Conservation (phyloP, 2,888 invertebrate genomes). For the Epinotia demarniana region DNA sequence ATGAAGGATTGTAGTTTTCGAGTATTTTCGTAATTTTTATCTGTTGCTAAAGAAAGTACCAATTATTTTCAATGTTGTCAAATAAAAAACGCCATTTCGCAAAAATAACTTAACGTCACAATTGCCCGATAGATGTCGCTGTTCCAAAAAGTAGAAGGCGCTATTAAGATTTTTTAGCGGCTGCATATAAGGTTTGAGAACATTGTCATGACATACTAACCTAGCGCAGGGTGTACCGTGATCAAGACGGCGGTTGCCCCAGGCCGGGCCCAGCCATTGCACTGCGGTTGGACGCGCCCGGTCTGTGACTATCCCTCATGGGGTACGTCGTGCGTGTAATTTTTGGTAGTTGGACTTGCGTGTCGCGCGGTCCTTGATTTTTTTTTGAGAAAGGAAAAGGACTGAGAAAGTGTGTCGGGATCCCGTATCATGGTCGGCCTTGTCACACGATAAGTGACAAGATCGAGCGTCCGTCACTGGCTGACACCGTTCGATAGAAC, state of each 20-base stretch:
- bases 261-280: conserved; percentile 88
- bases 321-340: conserved; percentile 86
- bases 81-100: no score
- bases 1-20: no score
- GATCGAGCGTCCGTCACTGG: no score
- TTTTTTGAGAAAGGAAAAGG: no score
- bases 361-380: conserved; percentile 83
- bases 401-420: no score
- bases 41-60: no score
- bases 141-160: conserved; percentile 61
- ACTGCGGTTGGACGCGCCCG: conserved; percentile 84
- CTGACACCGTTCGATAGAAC: no score
- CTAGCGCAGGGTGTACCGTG: conserved; percentile 90
- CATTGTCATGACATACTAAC: conserved; percentile 82
- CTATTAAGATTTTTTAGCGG: conserved; percentile 57
- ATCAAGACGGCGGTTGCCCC: conserved; percentile 88
- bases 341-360: conserved; percentile 87
- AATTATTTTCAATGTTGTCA: no score
- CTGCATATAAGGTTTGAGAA: conserved; percentile 56
- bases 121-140: conserved; percentile 71
- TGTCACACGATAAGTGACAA: no score
- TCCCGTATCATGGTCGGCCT: no score
- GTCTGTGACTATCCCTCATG: conserved; percentile 85
- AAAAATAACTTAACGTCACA: background rate
- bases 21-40: no score